Conservation (phyloP, 2,113 vertebrate genomes). For the Poecile atricapillus region DNA sequence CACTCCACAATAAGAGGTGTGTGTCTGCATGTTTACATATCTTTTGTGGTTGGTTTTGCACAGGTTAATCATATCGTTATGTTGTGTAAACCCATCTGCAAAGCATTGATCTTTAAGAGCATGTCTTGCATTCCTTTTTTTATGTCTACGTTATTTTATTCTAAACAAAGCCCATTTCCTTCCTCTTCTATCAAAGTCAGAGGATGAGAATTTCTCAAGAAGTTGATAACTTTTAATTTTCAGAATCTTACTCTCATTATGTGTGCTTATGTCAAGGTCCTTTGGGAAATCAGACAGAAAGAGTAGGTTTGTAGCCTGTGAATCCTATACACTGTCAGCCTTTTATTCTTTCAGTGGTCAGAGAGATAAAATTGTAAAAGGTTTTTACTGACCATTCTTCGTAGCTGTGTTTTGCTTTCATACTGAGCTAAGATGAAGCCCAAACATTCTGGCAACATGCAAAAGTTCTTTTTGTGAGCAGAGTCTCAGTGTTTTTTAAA, state of each 20-base stretch:
- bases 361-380: no score
- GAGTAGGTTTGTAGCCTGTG: background rate
- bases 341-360: background rate
- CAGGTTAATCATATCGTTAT: background rate
- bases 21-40: rapidly evolving
- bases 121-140: background rate
- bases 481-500: background rate
- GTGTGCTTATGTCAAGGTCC: background rate
- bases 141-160: background rate
- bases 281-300: background rate
- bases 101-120: background rate
- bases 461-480: background rate
- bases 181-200: background rate
- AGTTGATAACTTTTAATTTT: background rate
- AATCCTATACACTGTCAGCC: background rate
- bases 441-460: background rate
- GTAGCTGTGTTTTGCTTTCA: background rate
- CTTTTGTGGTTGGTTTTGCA: background rate
- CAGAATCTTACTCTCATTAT: background rate
- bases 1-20: rapidly evolving
- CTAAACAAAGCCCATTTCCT: background rate
- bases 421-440: background rate
- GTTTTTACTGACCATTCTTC: background rate
- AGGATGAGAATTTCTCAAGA: background rate
- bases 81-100: background rate